A percentile compares a stretch with the other conserved stretches of the same genome.
These are phyloP conservation scores for Smittia sp. DNA, from an alignment of 2,888 invertebrate species.

Conservation along the genomic window DNA sequence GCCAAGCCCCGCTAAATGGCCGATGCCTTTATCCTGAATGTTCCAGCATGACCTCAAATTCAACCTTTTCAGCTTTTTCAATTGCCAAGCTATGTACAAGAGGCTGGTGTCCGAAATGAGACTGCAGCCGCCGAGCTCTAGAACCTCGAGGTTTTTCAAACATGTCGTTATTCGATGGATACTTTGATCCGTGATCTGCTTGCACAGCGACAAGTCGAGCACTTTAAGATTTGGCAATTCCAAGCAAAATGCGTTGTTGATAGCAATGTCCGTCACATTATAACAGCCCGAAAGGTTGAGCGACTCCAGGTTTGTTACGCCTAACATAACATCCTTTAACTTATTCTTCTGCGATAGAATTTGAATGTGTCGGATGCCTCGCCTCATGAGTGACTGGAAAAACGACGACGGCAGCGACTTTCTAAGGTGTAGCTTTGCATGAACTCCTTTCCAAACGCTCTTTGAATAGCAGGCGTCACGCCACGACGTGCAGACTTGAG, in stretches of 20 bases:
- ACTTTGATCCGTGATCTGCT: constrained; percentile 91
- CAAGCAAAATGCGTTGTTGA: constrained; percentile 76
- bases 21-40: constrained; percentile 86
- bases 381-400: constrained; percentile 72
- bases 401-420: constrained; percentile 73
- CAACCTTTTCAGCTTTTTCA: constrained; percentile 77
- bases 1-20: constrained; percentile 76
- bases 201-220: constrained; percentile 87
- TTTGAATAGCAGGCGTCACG: constrained; percentile 89
- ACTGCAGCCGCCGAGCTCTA: constrained; percentile 89
- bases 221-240: constrained; percentile 74
- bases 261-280: constrained; percentile 82
- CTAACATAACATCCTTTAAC: constrained; percentile 79
- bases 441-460: constrained; percentile 91
- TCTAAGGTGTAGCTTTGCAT: constrained; percentile 84
- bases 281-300: constrained; percentile 91
- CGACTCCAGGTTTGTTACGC: constrained; percentile 81
- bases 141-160: constrained; percentile 77
- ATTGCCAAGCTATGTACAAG: constrained; percentile 80
- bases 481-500: constrained; percentile 87
- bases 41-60: constrained; percentile 92
- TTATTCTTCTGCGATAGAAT: constrained; percentile 80
- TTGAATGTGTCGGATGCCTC: constrained; percentile 86
- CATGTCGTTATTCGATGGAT: constrained; percentile 80
- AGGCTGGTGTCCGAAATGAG: constrained; percentile 87